Base-by-base conservation (phyloP, 2,888 invertebrate species). In the Malacosoma neustria region DNA sequence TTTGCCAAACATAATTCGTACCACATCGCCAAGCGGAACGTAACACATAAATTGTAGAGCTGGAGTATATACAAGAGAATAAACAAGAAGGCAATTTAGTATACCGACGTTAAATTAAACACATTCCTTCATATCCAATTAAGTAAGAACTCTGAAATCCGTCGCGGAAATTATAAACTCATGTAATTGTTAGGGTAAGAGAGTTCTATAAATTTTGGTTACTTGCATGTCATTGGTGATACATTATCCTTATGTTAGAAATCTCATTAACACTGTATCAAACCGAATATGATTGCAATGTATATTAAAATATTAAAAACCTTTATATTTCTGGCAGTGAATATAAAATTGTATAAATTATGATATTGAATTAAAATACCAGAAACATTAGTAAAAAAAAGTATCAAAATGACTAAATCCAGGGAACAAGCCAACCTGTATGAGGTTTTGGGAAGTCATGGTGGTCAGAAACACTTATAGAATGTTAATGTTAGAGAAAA, bases 61-160 rank as follows among this genome's bases (percentile, higher is more conserved):
- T 49, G 49, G 44, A 46, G 47, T 51, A 49, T 49, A 55, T 55
- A 60, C 60, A 57, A 52, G 51, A 49, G 50, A 53, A 49, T 49
- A 55, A 56, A 60, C 60, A 57, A 52, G 51, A 49, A 51, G 54
- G 56, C 54, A 58, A 59, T 57, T 58, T 54, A 42, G 53, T 51
- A 49, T 49, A 51, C 52, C 45, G 44, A 56, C 51, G 51, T 55
- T 50, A 54, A 57, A 57, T 57, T 60, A 57, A 57, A 54, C 48
- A 49, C 46, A 50, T 39, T 43, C 46, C 38, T 37, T 39, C 39
- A 38, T 38, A 39, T 46, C 39, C 39, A 22, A 22, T 22, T 22
- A 22, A 22, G 6, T 22, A 22, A 22, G 46, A 51, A 22, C 22
- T 22, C 22, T 9, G 6, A 22, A 22, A 5, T 7, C 6, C 22